These are phyloP conservation scores for Marcusenius ussheri DNA, from an alignment of 2,113 vertebrate genomes.

Conservation along the genomic window DNA sequence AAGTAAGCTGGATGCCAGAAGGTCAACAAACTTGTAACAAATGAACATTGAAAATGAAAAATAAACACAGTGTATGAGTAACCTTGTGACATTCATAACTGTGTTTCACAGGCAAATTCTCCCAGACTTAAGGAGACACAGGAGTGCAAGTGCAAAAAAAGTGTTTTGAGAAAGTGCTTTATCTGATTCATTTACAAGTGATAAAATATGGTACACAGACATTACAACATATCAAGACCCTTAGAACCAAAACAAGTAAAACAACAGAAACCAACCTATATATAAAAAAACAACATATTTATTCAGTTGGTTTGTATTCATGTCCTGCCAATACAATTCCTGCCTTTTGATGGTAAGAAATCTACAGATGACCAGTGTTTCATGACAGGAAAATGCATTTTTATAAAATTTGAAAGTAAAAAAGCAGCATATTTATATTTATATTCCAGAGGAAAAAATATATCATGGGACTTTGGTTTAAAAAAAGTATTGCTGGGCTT, in stretches of 20 bases:
- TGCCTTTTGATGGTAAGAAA: constrained; percentile 19
- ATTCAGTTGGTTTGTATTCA: constrained; percentile 33
- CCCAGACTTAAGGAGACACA: constrained; percentile 27
- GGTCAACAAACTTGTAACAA: background rate
- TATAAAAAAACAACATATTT: constrained; percentile 38
- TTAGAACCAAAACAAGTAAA: constrained; percentile 40
- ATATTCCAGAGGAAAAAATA: constrained; percentile 42
- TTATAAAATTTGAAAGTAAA: constrained; percentile 63
- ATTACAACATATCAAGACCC: constrained; percentile 41
- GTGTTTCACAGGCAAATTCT: constrained; percentile 43
- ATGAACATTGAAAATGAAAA: background rate
- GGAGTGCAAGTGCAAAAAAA: constrained; percentile 43
- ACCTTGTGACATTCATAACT: constrained; percentile 28
- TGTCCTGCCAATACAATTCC: constrained; percentile 31
- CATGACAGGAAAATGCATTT: constrained; percentile 55
- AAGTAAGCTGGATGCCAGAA: constrained; percentile 14
- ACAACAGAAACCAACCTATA: constrained; percentile 39
- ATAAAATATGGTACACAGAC: constrained; percentile 43
- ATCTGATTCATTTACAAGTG: constrained; percentile 36
- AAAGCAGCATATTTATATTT: constrained; percentile 53
- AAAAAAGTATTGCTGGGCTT: constrained; percentile 53
- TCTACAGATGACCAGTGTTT: constrained; percentile 41
- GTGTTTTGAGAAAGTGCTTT: constrained; percentile 43
- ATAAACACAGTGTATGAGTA: background rate
- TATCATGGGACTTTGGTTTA: constrained; percentile 52